Evolutionary conservation across 2,888 invertebrate genomes (phyloP).

Genomic region (Scotopteryx bipunctaria): DNA sequence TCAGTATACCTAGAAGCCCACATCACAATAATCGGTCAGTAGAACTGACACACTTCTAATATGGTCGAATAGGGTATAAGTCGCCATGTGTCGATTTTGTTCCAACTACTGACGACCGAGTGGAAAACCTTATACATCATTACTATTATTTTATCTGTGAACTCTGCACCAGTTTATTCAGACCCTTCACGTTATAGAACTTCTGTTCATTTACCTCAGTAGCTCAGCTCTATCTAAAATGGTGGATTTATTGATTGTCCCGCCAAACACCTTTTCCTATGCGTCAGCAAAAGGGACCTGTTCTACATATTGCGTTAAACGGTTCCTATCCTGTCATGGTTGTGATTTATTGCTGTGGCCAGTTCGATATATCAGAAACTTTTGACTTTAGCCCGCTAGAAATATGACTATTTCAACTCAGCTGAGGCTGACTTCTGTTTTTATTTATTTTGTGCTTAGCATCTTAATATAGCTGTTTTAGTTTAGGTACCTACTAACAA

Average conservation of each 20-base stretch:
- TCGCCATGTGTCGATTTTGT: not conserved
- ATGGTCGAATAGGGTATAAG: not conserved
- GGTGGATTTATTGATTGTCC: slow-evolving; percentile 73
- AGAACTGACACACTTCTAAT: not conserved
- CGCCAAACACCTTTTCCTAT: slow-evolving; percentile 71
- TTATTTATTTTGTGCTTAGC: not conserved
- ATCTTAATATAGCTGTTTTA: too few species aligned
- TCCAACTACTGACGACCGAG: not conserved
- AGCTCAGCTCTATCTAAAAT: slow-evolving; percentile 55
- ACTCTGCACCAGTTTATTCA: slow-evolving; percentile 47
- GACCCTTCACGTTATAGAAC: slow-evolving; percentile 49
- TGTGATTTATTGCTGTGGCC: slow-evolving; percentile 55
- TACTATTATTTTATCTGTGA: slow-evolving; percentile 27
- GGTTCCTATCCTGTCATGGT: slow-evolving; percentile 56
- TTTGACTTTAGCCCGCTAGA: slow-evolving; percentile 10
- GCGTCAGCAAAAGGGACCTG: slow-evolving; percentile 69
- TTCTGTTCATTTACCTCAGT: slow-evolving; percentile 44
- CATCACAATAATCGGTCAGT: not conserved
- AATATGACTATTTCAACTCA: not conserved
- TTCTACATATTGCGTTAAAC: slow-evolving; percentile 73
- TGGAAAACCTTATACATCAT: not conserved
- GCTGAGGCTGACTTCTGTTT: not conserved
- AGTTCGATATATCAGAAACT: slow-evolving; percentile 21
- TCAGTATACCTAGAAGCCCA: not conserved
- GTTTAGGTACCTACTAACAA: too few species aligned